Evolutionary conservation across 2,797 vertebrate genomes (phyloP).

Genomic region (Morus bassanus): DNA sequence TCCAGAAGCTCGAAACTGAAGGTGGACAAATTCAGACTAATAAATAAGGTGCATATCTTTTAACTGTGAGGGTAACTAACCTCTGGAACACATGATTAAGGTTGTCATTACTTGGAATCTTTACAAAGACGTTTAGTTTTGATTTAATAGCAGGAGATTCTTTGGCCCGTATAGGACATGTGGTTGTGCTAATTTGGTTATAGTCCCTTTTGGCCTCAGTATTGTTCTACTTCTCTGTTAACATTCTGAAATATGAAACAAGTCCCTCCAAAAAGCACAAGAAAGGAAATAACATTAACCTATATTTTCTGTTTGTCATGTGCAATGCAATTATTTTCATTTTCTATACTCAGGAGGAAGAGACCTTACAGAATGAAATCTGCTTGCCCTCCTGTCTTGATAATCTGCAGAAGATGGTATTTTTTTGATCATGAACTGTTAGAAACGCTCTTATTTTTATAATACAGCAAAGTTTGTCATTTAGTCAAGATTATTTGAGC

Average conservation of each 20-base stretch:
- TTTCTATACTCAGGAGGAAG: not conserved
- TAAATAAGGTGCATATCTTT: not conserved
- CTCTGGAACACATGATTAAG: not conserved
- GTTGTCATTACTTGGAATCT: not conserved
- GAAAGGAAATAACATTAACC: not conserved
- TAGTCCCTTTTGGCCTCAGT: not conserved
- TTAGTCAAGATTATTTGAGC: not conserved
- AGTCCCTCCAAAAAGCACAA: not conserved
- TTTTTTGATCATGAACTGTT: constrained; percentile 1
- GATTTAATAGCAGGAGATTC: not conserved
- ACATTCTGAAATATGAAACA: not conserved
- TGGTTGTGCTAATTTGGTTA: not conserved
- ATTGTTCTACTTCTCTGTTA: not conserved
- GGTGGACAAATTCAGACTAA: not conserved
- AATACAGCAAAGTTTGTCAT: not conserved
- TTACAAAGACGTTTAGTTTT: constrained; percentile 27
- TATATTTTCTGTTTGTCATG: not conserved
- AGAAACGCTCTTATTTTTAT: not conserved
- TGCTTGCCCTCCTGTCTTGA: not conserved
- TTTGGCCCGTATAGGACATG: not conserved
- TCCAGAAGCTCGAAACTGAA: not conserved
- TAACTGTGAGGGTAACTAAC: not conserved
- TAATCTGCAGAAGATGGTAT: constrained; percentile 7
- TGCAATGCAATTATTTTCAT: not conserved
- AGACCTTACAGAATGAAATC: not conserved